Evolutionary conservation across 2,797 vertebrate genomes (phyloP), one percentile per base, ranked within the genome.

Genomic region (Avahi laniger): DNA sequence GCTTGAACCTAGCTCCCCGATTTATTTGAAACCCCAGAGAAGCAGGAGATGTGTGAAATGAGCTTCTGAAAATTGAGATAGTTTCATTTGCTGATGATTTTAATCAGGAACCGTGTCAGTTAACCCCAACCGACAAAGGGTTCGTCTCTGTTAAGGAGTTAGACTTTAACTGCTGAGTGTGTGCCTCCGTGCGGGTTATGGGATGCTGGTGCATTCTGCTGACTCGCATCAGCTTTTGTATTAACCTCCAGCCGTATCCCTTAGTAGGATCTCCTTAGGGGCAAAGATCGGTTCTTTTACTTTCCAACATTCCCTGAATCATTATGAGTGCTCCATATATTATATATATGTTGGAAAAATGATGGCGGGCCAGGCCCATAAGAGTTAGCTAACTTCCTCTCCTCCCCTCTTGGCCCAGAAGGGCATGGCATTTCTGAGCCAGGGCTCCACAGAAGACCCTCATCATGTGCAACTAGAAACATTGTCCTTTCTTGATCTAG

Each of bases 41-140:
- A 72, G 46, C 70, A 63, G 18, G 43, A 76, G 61, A 63, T 0
- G 14, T 26, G 5, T 46, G 48, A 84, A 80, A 73, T 43, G 20
- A 50, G 24, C 86, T 63, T 72, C 38, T 67, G 89, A 67, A 92
- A 52, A 95, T 8, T 15, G 17, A 75, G 67, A 48, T 41, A 2
- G 83, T 94, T 89, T 94, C 80, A 41, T 46, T 75, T 63, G 43
- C 63, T 48, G 11, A 14, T 57, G 52, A 17, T 35, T 83, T 91
- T 81, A 75, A 88, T 84, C 26, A 63, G n/a, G 33, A 67, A 43
- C 48, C 41, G 9, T 28, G 48, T 65, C 79, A 61, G 14, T 84
- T 69, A 63, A 57, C 38, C 52, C 43, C 59, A 73, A 18, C 46
- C n/a, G 43, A 5, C 28, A 22, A 2, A 20, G 4, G 35, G 63